phyloP scores from a whole-genome alignment of 2,888 invertebrate species.

The Tholera decimalis region DNA sequence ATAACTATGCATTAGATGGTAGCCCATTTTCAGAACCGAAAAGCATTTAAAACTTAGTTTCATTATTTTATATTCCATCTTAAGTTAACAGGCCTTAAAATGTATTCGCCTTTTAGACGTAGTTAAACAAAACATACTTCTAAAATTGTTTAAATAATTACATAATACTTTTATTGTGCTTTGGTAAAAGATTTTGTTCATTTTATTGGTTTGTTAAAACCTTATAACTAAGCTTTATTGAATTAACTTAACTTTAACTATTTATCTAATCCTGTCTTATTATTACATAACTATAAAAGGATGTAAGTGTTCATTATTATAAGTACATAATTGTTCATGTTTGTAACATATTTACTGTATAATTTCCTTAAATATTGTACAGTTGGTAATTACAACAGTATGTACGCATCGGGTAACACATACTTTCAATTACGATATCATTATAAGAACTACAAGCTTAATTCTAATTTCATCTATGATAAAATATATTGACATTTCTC shows the following conservation, averaged over 20 bases:
- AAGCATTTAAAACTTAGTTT: background rate
- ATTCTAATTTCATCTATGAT: slow-evolving; percentile 3
- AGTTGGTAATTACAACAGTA: slow-evolving; percentile 36
- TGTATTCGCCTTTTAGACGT: slow-evolving; percentile 22
- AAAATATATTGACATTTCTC: background rate
- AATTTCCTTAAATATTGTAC: slow-evolving; percentile 18
- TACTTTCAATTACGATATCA: slow-evolving; percentile 11
- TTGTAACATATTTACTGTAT: slow-evolving; percentile 3
- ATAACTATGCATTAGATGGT: background rate
- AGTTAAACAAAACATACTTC: slow-evolving; percentile 21
- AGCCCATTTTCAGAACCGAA: background rate
- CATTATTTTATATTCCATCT: background rate
- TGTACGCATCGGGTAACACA: slow-evolving; percentile 11
- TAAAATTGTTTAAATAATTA: slow-evolving; percentile 44
- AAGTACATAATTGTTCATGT: slow-evolving; percentile 49
- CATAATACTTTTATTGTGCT: slow-evolving; percentile 62
- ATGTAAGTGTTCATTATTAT: slow-evolving; percentile 18
- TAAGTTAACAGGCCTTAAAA: slow-evolving; percentile 11
- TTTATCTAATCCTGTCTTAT: slow-evolving; percentile 28
- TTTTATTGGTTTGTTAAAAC: slow-evolving; percentile 39
- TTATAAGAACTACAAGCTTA: background rate
- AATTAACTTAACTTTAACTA: slow-evolving; percentile 6
- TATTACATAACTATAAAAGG: slow-evolving; percentile 25
- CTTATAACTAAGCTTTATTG: slow-evolving; percentile 12
- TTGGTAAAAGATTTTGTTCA: slow-evolving; percentile 59